phyloP scores from a whole-genome alignment of 2,797 vertebrate species.

The Esox lucius region DNA sequence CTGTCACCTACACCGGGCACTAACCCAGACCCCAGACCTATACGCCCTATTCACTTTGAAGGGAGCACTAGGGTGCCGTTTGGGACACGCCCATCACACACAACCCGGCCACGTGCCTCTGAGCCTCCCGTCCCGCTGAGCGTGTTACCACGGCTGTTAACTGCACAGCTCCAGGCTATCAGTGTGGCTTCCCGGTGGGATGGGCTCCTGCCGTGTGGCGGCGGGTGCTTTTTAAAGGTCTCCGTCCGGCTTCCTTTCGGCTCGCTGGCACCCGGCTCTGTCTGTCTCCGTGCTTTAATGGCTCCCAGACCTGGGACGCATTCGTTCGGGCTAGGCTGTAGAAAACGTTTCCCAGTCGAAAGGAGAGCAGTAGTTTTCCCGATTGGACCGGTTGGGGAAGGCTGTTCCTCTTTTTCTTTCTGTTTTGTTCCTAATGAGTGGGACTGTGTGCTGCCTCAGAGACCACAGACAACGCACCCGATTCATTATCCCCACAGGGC shows the following conservation, averaged over 20 bases:
- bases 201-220: not conserved
- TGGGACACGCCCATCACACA: not conserved
- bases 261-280: not conserved
- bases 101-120: too few relatives aligned
- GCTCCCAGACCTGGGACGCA: not conserved
- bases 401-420: not conserved
- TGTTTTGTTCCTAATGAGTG: not conserved
- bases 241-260: not conserved
- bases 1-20: not conserved
- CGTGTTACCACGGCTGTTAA: not conserved
- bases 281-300: conserved; percentile 5
- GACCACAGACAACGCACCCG: conserved; percentile 6
- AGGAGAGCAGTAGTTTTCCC: too few relatives aligned
- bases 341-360: too few relatives aligned
- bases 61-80: not conserved
- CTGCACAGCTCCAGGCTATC: not conserved
- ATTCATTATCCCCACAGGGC: conserved; percentile 3
- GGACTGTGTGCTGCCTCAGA: not conserved
- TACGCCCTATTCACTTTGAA: not conserved
- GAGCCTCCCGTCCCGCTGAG: not conserved
- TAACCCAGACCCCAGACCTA: not conserved
- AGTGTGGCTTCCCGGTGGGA: not conserved
- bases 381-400: too few relatives aligned
- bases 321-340: not conserved
- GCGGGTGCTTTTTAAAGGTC: not conserved